Percentiles rank a stretch among this genome's conserved stretches.
Conservation (phyloP, 2,113 vertebrate species). For the Stercorarius parasiticus region DNA sequence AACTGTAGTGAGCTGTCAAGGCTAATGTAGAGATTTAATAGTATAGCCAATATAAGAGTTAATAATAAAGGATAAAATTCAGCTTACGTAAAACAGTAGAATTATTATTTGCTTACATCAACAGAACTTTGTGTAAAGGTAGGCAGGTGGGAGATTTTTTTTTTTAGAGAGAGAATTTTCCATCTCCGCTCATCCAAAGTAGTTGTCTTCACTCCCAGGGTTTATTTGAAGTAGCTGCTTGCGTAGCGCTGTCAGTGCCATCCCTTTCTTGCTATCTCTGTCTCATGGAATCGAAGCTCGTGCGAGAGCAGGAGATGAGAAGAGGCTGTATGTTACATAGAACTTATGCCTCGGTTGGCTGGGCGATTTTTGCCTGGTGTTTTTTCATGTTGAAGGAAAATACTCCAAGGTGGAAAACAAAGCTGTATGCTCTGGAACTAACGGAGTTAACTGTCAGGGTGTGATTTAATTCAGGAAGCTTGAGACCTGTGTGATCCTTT, state of each 20-base stretch:
- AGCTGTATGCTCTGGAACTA: neutral
- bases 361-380: neutral
- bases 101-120: neutral
- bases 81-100: neutral
- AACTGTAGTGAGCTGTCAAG: neutral
- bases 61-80: neutral
- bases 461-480: neutral
- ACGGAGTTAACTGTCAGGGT: neutral
- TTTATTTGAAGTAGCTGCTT: conserved; percentile 12
- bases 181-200: neutral
- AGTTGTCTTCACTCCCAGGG: neutral
- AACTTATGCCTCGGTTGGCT: neutral
- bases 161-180: neutral
- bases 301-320: neutral
- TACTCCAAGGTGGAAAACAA: neutral
- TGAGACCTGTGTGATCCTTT: neutral
- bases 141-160: neutral
- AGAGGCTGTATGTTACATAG: neutral
- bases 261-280: neutral
- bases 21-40: neutral
- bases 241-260: neutral
- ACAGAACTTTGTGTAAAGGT: neutral
- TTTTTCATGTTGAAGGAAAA: neutral
- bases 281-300: neutral
- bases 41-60: neutral